Percentiles rank a stretch among this genome's conserved stretches.
These are phyloP conservation scores for Notothenia rossii DNA, from an alignment of 2,113 vertebrate species.

Conservation along the genomic window DNA sequence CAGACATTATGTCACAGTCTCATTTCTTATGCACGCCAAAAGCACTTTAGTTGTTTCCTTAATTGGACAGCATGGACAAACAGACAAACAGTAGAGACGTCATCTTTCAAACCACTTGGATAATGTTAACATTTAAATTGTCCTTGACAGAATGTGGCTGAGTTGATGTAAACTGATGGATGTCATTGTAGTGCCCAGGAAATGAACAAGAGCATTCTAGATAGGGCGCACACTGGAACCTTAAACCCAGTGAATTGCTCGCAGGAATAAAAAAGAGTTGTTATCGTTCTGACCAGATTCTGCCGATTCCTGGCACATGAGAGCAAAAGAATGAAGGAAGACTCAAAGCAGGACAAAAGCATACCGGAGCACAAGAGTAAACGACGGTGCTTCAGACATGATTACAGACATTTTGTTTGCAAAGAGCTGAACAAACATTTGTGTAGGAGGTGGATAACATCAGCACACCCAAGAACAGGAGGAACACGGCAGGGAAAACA, in stretches of 20 bases:
- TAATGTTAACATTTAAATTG: slow-evolving; percentile 58
- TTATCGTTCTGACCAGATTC: background rate
- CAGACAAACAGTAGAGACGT: slow-evolving; percentile 34
- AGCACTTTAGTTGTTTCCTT: slow-evolving; percentile 23
- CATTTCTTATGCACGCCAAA: slow-evolving; percentile 6
- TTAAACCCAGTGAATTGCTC: background rate
- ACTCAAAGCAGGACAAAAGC: slow-evolving; percentile 3
- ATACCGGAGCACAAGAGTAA: background rate
- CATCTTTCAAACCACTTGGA: slow-evolving; percentile 20
- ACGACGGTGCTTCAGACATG: slow-evolving; percentile 31
- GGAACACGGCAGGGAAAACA: slow-evolving; percentile 44
- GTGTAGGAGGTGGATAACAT: slow-evolving; percentile 74
- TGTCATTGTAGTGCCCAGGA: slow-evolving; percentile 39
- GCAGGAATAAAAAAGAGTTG: background rate
- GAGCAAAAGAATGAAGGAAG: background rate
- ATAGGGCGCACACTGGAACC: background rate
- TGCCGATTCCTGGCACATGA: too few relatives aligned
- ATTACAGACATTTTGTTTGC: slow-evolving; percentile 63
- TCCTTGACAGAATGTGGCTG: slow-evolving; percentile 59
- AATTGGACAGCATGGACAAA: slow-evolving; percentile 40
- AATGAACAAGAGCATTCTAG: slow-evolving; percentile 53
- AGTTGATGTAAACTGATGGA: slow-evolving; percentile 54
- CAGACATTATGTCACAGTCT: background rate
- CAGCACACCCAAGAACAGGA: slow-evolving; percentile 67
- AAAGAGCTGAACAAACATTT: slow-evolving; percentile 76